Base-by-base conservation (phyloP, 2,797 vertebrate species). In the Novumbra hubbsi region DNA sequence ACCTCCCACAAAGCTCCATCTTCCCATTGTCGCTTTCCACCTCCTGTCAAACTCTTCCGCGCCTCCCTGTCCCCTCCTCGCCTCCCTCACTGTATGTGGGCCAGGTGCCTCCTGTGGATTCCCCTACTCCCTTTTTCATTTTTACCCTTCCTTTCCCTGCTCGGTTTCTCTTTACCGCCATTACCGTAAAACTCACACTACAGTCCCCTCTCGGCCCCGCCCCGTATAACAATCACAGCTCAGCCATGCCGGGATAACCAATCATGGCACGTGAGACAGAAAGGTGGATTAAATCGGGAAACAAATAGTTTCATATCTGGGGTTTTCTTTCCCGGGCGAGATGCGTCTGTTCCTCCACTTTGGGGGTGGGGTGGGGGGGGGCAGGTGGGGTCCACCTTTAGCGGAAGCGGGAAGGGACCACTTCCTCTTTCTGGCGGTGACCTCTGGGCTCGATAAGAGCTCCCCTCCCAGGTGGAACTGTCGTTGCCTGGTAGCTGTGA, bases 91-190 rank as follows among this genome's bases (percentile, higher is more conserved):
- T 90, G 84, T 91, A 90, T 93, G 89, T 93, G 91, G 91, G 92
- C 89, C 92, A 93, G 89, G 86, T 91, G 91, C 91, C 91, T 92
- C 92, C 87, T 90, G 88, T 94, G 92, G 92, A 91, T 88, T 92
- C 88, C 88, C 90, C 88, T 91, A 91, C 90, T 93, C 92, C 84
- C 88, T 91, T 93, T 93, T 88, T 93, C 90, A 93, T 91, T 93
- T 92, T 91, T 91, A 90, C 91, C 89, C 88, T 88, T 88, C 82
- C 17, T 57, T 57, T 9, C 55, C n/a, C 24, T 11, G n/a, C 9
- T 57, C 17, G 5, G 8, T 60, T 60, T 24, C 32, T 68, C 65
- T 45, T 45, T 45, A 16, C 24, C 24, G 30, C 49, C n/a, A 52
- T 34, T 52, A 28, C 16, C 2, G 7, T 14, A 34, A 30, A 32